Base-by-base conservation (phyloP, 2,888 invertebrate species). In the Nomada lathburiana region DNA sequence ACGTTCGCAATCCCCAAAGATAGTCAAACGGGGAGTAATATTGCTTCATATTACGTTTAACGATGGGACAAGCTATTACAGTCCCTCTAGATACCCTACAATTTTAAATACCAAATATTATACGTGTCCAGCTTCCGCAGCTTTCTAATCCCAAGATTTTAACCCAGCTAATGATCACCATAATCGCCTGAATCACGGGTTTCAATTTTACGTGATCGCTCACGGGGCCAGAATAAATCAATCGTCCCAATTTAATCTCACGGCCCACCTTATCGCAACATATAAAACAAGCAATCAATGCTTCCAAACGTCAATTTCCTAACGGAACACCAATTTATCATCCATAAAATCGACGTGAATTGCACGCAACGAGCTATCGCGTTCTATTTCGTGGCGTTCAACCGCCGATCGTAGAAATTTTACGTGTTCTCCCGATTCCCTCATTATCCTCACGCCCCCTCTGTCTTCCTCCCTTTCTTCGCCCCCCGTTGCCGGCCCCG, bases 1-100 rank as follows among this genome's bases (percentile, higher is more conserved):
- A 73, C 63, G 67, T 59, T 73, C 65, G 67, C 57, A 65, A 73
- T 73, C 67, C 67, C 67, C 47, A 29, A 73, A 67, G 67, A 73
- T 73, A 59, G 67, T 67, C 73, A 67, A 50, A 52, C 3, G 2
- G 60, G 60, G 60, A 69, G 50, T 42, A 60, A 75, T 60, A 42
- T 60, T 23, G 52, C 42, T 47, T 52, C 69, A 20, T 42, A 60
- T 69, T 62, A 16, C 59, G 50, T 60, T 73, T 29, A 29, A 57
- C 55, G 16, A 13, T 13, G 3, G n/a, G 47, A 47, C 7, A n/a
- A 16, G 5, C 57, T n/a, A 64, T 63, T 36, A 60, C 18, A 47
- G 47, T 57, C 20, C 70, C 20, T 70, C n/a, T n/a, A 70, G 70
- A 29, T 47, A 36, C 44, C 7, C 36, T n/a, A 47, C 50, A 20